Base-by-base conservation (phyloP, 2,797 vertebrate genomes). In the Mormyrops boulengeri region DNA sequence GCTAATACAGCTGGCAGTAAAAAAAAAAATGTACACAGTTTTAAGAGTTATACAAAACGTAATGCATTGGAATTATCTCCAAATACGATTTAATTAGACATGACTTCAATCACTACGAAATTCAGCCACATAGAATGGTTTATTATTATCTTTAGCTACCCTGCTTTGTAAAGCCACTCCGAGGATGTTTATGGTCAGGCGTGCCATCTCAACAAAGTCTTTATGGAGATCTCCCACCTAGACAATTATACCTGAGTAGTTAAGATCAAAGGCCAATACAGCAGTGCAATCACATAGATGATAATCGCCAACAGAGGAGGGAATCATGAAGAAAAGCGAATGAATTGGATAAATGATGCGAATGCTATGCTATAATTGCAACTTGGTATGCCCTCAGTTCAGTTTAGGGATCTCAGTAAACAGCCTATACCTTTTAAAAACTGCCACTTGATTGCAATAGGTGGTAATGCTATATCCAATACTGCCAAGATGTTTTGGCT, bases 261-360 rank as follows among this genome's bases (percentile, higher is more conserved):
- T 85, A 62, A 89, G 88, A 85, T 89, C 80, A 89, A 89, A 89
- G 80, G 77, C 50, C 49, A 60, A 38, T 2, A 62, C 52, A 85
- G 44, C 73, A 38, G 50, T 12, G 52, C 82, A 89, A 89, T 85
- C 88, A 62, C 88, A 60, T 62, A 19, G 14, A 80, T 89, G 55
- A 85, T 85, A 86, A 89, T 89, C 57, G 57, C 80, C 14, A 47
- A 34, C 77, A 26, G 22, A 1, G 6, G 30, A 49, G 88, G 38
- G 57, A 89, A 66, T 22, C 44, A 26, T 44, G 53, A 84, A 11
- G 53, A 84, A 22, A 22, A 47, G 19, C 9, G 38, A 41, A 80
- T 44, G 73, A 14, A 80, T 38, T 44, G 17, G 73, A 17, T 80
- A 80, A 1, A 80, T 80, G 2, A 77, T 38, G 69, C 14, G 2